Base-by-base conservation (phyloP, 2,797 vertebrate species). In the Lophotriccus pileatus region DNA sequence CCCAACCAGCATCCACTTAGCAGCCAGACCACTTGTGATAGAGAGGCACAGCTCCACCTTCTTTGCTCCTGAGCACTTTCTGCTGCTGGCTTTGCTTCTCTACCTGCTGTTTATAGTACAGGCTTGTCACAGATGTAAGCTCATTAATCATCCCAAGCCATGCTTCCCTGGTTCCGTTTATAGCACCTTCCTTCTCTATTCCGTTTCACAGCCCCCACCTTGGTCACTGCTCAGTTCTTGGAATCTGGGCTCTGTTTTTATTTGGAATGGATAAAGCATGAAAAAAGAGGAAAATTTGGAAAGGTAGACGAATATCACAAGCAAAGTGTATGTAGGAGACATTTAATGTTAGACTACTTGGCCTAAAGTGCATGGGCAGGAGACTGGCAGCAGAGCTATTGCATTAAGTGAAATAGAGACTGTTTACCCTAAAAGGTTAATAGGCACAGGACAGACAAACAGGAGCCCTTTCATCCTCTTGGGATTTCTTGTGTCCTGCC, bases 101-200 rank as follows among this genome's bases (percentile, higher is more conserved):
- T 86, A 86, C 87, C 89, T 94, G 81, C 77, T 93, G 77, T 86
- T 90, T 86, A 53, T 41, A 86, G 70, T 37, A 44, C 60, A 34
- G 28, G 44, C 53, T 78, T 3, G 8, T 79, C 46, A 78, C 46
- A 89, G 74, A 52, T 53, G 23, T 75, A 81, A 90, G 81, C 62
- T 90, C 46, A 41, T 90, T 84, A 75, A 72, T 84, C 67, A 69
- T 36, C 34, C 15, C 34, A 81, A 78, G 66, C 58, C 60, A 27
- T 18, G 27, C 58, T 78, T 75, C 52, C 62, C 62, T 50, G 24
- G 20, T 78, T 75, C 70, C 78, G 60, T 72, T 87, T 89, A 75
- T 49, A 81, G 62, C 19, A 24, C 84, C 73, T 70, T 86, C 52
- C 60, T 32, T 66, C 59, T 68, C 50, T 62, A 2, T 17, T 78